Base-by-base conservation (phyloP, 2,888 invertebrate species). In the Acanthosepion esculentum region DNA sequence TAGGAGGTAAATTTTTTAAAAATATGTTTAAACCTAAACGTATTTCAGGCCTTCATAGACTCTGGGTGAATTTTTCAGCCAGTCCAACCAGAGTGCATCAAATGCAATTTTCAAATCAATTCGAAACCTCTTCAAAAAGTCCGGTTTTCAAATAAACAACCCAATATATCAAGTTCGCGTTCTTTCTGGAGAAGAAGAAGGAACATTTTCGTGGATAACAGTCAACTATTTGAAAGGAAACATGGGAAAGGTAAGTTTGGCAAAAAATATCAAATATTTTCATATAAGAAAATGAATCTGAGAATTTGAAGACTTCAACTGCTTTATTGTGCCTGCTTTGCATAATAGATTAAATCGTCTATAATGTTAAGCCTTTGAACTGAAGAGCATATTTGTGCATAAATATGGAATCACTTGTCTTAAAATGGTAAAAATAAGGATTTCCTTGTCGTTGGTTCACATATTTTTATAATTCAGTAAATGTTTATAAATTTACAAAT, bases 201-300 rank as follows among this genome's bases (percentile, higher is more conserved):
- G 97, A 0, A 95, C 97, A 0, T 97, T 97, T 96, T 97, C 97
- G 29, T 98, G 98, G 98, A 97, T 98, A 41, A 97, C 98, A 20
- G 97, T 97, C 91, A 98, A 98, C 96, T 98, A 97, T 96, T 95
- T 97, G 7, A 95, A 96, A 18, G 97, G 96, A 91, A 96, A 96
- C 55, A 96, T 97, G 94, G 96, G 96, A 94, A 96, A 95, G 95
- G 97, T 97, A 94, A 95, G 97, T 78, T n/a, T 4, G 15, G 33
- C 0, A n/a, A 78, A 8, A 78, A 26, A 78, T n/a, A 78, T 29
- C 26, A 78, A 23, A 64, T 64, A 64, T 64, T 29, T 26, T 64
- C 23, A 64, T 64, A 64, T 64, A 5, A 29, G 5, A 64, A 64
- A 64, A 64, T 64, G 29, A 29, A 26, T 29, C 26, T 26, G 7